These are phyloP conservation scores for Pristionchus maxplancki DNA, from an alignment of 2,888 invertebrate species.

Conservation along the genomic window DNA sequence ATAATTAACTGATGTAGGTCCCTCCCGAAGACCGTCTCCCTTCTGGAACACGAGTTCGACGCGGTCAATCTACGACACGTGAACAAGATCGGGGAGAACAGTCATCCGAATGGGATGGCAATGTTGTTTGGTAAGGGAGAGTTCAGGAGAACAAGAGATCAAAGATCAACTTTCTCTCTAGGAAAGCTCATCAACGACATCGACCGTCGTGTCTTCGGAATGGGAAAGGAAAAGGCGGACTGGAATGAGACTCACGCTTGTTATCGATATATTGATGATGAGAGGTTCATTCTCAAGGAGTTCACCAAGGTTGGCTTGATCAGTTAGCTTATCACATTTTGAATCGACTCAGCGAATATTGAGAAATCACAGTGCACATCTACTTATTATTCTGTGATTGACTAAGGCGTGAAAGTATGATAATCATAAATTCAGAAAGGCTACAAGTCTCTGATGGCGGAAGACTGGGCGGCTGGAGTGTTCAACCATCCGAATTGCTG, in stretches of 20 bases:
- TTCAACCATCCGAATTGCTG: slow-evolving; percentile 50
- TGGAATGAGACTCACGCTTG: slow-evolving; percentile 36
- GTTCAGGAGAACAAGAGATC: neutral
- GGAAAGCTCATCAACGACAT: slow-evolving; percentile 21
- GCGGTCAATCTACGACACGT: slow-evolving; percentile 28
- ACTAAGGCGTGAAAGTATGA: neutral
- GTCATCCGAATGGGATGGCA: slow-evolving; percentile 49
- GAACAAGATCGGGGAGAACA: slow-evolving; percentile 49
- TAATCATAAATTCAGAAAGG: slow-evolving; percentile 7
- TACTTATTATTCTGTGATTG: too few species aligned
- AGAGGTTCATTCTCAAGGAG: slow-evolving; percentile 18
- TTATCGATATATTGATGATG: slow-evolving; percentile 18
- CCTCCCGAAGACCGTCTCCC: slow-evolving; percentile 28
- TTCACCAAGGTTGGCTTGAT: slow-evolving; percentile 22
- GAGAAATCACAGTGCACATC: too few species aligned
- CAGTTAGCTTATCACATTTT: too few species aligned
- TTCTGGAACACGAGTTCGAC: slow-evolving; percentile 39
- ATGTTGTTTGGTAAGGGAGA: neutral
- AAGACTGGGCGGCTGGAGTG: slow-evolving; percentile 51
- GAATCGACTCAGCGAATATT: too few species aligned
- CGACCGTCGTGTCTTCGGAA: slow-evolving; percentile 21
- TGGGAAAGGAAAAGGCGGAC: neutral
- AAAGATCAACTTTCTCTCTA: neutral
- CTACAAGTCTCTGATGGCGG: slow-evolving; percentile 49
- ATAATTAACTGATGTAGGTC: neutral